A percentile compares a stretch with the other conserved stretches of the same genome.
Conservation (phyloP, 2,888 invertebrate genomes). For the Conus canariensis region DNA sequence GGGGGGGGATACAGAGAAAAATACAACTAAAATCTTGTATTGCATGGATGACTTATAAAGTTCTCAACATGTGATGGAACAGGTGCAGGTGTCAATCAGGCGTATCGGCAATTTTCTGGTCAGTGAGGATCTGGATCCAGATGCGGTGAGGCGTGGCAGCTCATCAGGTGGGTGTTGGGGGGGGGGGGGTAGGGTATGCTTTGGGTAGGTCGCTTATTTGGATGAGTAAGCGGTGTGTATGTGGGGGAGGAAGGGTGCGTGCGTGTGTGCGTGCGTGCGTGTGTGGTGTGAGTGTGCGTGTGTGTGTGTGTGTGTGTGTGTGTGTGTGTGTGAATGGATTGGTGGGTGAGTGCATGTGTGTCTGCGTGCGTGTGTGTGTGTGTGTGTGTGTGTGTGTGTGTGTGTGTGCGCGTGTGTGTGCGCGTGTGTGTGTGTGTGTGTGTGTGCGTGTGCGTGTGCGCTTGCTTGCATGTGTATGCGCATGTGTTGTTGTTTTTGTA, state of each 20-base stretch:
- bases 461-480: no score
- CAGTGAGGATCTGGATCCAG: conserved; percentile 69
- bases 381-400: neutral
- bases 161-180: conserved; percentile 10
- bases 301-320: no score
- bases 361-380: neutral
- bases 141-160: conserved; percentile 58
- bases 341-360: neutral
- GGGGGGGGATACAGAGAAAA: no score
- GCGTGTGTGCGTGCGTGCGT: no score
- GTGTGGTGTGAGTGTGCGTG: no score
- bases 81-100: conserved; percentile 72
- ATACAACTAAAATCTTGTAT: no score
- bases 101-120: conserved; percentile 69
- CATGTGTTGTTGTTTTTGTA: no score
- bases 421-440: no score
- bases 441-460: no score
- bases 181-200: neutral
- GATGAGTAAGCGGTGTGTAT: neutral
- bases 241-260: neutral
- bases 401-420: neutral
- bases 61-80: neutral
- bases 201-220: no score
- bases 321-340: no score
- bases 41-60: no score